Conservation (phyloP, 1,140 invertebrate species). For the Zaprionus davidi region DNA sequence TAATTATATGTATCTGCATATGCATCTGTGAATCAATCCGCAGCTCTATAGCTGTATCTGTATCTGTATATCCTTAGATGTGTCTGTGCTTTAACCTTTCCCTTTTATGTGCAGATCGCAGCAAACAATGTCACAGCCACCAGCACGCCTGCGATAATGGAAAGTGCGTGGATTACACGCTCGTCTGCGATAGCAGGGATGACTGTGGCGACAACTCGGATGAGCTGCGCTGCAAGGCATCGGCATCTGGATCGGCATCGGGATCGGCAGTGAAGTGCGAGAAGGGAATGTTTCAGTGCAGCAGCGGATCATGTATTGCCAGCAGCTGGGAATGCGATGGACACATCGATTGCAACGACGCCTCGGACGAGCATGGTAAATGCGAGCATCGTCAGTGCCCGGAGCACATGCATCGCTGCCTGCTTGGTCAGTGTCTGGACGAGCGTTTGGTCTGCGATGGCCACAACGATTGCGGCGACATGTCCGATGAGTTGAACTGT, state of each 20-base stretch:
- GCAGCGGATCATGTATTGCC: constrained; percentile 88
- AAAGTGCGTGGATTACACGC: constrained; percentile 87
- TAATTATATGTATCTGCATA: too few relatives aligned
- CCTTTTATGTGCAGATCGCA: constrained; percentile 43
- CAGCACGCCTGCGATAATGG: constrained; percentile 96
- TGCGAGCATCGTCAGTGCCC: constrained; percentile 85
- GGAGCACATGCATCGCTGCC: constrained; percentile 83
- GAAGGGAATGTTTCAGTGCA: constrained; percentile 85
- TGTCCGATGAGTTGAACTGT: constrained; percentile 85
- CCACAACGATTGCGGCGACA: constrained; percentile 85
- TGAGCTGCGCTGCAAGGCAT: constrained; percentile 86
- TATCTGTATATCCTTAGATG: too few relatives aligned
- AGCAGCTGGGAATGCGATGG: constrained; percentile 90
- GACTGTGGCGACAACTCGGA: constrained; percentile 89
- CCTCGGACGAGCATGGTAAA: constrained; percentile 88
- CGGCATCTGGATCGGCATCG: constrained; percentile 41
- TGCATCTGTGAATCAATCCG: not conserved
- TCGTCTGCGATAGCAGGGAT: constrained; percentile 87
- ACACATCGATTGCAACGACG: constrained; percentile 88
- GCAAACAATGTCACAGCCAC: constrained; percentile 82
- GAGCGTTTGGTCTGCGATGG: constrained; percentile 84
- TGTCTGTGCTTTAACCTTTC: not conserved
- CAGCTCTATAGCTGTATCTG: not conserved
- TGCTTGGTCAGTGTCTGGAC: constrained; percentile 85
- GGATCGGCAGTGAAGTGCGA: constrained; percentile 38